Percentiles rank a stretch among this genome's conserved stretches.
Conservation (phyloP, 2,888 invertebrate genomes). For the Oscheius sp. region DNA sequence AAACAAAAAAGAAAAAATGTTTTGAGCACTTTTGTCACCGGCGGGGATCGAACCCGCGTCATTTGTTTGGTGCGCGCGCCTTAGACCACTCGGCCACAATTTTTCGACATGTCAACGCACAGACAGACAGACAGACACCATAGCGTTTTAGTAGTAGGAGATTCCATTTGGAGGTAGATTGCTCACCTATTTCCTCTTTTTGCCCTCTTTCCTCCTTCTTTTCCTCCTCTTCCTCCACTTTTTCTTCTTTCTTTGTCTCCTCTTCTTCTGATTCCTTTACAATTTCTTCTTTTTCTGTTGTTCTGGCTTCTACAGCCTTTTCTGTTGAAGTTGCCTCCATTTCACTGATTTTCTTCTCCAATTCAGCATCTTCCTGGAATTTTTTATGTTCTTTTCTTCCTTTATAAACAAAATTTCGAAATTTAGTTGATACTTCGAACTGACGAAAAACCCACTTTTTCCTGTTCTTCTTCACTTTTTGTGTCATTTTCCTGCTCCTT, state of each 20-base stretch:
- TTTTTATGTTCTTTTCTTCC: no score
- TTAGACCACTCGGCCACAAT: no score
- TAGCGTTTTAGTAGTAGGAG: no score
- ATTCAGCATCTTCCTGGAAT: constrained; percentile 12
- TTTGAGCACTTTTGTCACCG: no score
- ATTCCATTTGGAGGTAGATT: background rate
- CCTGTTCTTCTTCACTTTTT: constrained; percentile 36
- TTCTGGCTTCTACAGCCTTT: constrained; percentile 40
- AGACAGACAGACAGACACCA: no score
- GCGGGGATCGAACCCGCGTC: no score
- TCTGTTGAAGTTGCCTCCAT: constrained; percentile 30
- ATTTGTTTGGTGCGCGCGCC: no score
- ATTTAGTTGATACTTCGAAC: background rate
- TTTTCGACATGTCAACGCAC: no score
- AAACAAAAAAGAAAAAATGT: no score
- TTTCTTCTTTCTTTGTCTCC: background rate
- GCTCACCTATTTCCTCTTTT: constrained; percentile 10
- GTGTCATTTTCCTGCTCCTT: constrained; percentile 41
- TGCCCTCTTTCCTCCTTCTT: background rate
- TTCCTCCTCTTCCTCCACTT: background rate
- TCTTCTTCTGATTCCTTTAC: background rate
- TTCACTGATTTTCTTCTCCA: constrained; percentile 30
- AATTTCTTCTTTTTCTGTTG: constrained; percentile 7
- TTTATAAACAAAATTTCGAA: no score
- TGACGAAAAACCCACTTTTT: constrained; percentile 32